Evolutionary conservation across 2,888 invertebrate genomes (phyloP).

Genomic region (Rhyacophila evoluta): DNA sequence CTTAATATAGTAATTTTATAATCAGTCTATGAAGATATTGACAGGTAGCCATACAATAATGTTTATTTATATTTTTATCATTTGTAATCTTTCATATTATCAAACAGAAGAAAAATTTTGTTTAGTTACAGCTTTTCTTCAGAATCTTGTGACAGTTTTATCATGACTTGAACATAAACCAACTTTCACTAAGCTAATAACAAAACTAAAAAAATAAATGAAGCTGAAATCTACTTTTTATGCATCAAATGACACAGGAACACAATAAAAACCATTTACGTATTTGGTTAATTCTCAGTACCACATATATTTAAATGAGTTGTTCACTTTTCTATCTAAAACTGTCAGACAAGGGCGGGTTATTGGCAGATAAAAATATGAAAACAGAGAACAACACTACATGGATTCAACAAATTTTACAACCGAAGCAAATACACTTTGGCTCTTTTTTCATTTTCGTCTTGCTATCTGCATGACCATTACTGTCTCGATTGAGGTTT

Average conservation of each 20-base stretch:
- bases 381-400: too few relatives aligned
- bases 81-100: too few relatives aligned
- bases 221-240: neutral
- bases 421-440: conserved; percentile 40
- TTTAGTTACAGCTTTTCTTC: too few relatives aligned
- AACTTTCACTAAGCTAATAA: neutral
- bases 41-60: too few relatives aligned
- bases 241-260: too few relatives aligned
- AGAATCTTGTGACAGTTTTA: neutral
- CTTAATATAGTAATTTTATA: too few relatives aligned
- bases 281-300: neutral
- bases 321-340: neutral
- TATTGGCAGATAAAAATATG: neutral
- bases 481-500: neutral
- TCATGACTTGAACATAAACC: neutral
- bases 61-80: too few relatives aligned
- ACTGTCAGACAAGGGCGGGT: neutral
- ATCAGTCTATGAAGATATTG: too few relatives aligned
- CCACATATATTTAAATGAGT: neutral
- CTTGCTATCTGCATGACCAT: neutral
- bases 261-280: neutral
- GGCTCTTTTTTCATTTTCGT: neutral
- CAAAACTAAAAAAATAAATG: neutral
- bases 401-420: conserved; percentile 30
- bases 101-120: too few relatives aligned